A percentile compares a stretch with the other conserved stretches of the same genome.
phyloP scores from a whole-genome alignment of 2,797 vertebrate genomes.

The Aeoliscus strigatus region DNA sequence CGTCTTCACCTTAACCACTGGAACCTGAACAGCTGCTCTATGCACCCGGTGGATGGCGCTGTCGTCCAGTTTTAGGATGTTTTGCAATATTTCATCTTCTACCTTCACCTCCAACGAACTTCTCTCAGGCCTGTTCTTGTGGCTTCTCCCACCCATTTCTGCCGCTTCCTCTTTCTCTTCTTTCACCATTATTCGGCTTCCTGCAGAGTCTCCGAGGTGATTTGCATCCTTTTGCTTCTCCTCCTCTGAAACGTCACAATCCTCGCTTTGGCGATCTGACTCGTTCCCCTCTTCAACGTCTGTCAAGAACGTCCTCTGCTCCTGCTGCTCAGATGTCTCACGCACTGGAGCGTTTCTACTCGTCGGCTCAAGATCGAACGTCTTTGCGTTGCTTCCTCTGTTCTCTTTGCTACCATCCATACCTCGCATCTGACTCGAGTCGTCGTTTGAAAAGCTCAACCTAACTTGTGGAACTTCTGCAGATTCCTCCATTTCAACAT shows the following conservation, averaged over 20 bases:
- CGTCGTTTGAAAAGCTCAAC: too few relatives aligned
- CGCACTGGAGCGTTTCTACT: not conserved
- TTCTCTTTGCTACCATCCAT: not conserved
- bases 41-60: not conserved
- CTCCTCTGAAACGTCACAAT: not conserved
- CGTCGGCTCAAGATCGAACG: not conserved
- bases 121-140: slow-evolving; percentile 13
- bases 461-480: slow-evolving; percentile 2
- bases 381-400: not conserved
- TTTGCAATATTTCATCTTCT: slow-evolving; percentile 18
- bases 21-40: slow-evolving; percentile 16
- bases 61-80: slow-evolving; percentile 13
- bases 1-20: slow-evolving; percentile 10
- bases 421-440: not conserved
- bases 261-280: not conserved
- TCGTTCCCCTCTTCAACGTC: not conserved
- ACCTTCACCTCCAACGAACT: slow-evolving; percentile 23
- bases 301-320: not conserved
- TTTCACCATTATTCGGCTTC: too few relatives aligned
- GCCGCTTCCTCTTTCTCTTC: not conserved
- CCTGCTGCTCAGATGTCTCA: slow-evolving; percentile 4
- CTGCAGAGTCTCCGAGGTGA: not conserved
- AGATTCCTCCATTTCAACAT: slow-evolving; percentile 12
- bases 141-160: not conserved
- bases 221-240: not conserved